Conservation (phyloP, 2,888 invertebrate species). For the Sphaerophoria taeniata region DNA sequence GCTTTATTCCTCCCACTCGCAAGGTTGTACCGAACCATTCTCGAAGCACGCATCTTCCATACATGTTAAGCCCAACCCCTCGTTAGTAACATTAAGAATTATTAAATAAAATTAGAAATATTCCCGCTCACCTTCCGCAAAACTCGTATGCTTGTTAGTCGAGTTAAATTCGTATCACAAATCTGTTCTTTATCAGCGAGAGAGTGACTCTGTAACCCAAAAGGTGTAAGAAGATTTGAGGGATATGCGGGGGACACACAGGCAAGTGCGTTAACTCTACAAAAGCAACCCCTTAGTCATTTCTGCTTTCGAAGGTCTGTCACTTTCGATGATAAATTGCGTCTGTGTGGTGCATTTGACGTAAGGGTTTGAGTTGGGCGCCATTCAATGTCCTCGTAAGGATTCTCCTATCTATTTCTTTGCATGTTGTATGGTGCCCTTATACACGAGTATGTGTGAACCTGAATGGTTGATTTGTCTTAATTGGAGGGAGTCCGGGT, state of each 20-base stretch:
- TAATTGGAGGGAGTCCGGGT: neutral
- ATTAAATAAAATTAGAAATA: conserved; percentile 68
- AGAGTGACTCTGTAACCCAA: neutral
- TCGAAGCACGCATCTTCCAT: conserved; percentile 18
- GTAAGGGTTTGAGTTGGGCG: conserved; percentile 44
- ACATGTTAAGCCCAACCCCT: conserved; percentile 44
- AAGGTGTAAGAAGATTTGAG: conserved; percentile 7
- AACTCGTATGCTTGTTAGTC: conserved; percentile 14
- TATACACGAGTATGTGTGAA: neutral
- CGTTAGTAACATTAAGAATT: conserved; percentile 66
- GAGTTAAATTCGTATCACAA: neutral
- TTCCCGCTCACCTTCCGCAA: conserved; percentile 26
- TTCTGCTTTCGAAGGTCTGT: conserved; percentile 58
- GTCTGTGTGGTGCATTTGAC: conserved; percentile 68
- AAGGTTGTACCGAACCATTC: conserved; percentile 30
- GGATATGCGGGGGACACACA: conserved; percentile 27
- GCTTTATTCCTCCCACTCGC: conserved; percentile 70
- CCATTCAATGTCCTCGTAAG: conserved; percentile 7
- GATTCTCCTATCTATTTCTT: conserved; percentile 14
- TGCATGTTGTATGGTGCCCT: neutral
- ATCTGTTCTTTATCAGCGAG: conserved; percentile 15
- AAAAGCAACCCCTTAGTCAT: conserved; percentile 65
- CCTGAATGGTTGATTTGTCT: neutral
- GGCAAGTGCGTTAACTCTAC: conserved; percentile 64
- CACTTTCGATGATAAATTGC: conserved; percentile 72